Evolutionary conservation across 1,140 invertebrate species (phyloP).

Genomic region (Pectinophora gossypiella): DNA sequence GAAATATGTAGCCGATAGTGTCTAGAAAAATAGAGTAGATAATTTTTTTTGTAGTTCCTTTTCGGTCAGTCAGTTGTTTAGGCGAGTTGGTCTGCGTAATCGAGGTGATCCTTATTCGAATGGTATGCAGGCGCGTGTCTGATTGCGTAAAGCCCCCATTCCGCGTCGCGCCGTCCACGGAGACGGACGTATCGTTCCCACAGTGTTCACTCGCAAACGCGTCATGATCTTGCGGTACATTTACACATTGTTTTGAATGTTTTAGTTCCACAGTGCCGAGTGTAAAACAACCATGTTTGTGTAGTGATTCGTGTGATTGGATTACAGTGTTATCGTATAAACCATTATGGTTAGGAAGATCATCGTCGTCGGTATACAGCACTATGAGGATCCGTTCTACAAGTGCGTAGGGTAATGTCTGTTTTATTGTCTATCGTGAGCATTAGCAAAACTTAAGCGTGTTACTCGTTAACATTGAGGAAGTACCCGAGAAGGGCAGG

Average conservation of each 20-base stretch:
- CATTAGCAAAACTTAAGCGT: no score
- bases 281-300: slow-evolving; percentile 36
- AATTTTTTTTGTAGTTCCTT: no score
- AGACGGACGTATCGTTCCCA: slow-evolving; percentile 35
- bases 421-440: no score
- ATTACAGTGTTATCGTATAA: slow-evolving; percentile 27
- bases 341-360: slow-evolving; percentile 66
- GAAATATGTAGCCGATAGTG: no score
- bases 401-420: no score
- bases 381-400: slow-evolving; percentile 68
- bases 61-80: slow-evolving; percentile 34
- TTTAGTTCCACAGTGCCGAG: slow-evolving; percentile 26
- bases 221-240: slow-evolving; percentile 29
- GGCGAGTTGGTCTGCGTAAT: slow-evolving; percentile 55
- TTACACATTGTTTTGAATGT: slow-evolving; percentile 32
- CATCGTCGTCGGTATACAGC: slow-evolving; percentile 60
- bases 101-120: slow-evolving; percentile 64
- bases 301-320: slow-evolving; percentile 34
- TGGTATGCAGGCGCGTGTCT: slow-evolving; percentile 56
- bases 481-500: no score
- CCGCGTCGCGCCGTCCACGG: slow-evolving; percentile 34
- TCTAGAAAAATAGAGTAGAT: no score
- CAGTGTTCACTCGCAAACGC: slow-evolving; percentile 17
- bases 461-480: no score
- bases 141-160: slow-evolving; percentile 58